Evolutionary conservation across 2,797 vertebrate species (phyloP).

Genomic region (Ctenopoma multispine): DNA sequence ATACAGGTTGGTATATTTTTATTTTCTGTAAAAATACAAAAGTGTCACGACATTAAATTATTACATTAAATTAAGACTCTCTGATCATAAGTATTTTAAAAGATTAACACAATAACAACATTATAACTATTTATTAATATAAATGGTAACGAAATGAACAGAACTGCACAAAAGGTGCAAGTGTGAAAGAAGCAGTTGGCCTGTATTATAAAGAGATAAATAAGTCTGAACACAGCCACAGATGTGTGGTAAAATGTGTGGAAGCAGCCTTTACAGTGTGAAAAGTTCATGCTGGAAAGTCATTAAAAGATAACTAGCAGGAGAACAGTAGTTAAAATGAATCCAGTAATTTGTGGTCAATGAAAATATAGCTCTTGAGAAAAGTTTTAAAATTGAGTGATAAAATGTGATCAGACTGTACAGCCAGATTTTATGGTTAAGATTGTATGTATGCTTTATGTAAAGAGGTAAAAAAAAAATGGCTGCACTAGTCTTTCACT

Average conservation of each 20-base stretch:
- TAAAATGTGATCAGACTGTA: neutral
- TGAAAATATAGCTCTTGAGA: neutral
- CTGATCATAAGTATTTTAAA: too few relatives aligned
- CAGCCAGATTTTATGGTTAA: neutral
- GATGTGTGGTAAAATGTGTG: neutral
- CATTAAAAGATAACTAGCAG: neutral
- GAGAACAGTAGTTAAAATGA: neutral
- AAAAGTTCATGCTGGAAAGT: neutral
- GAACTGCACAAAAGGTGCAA: neutral
- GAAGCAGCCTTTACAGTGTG: neutral
- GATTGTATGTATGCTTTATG: too few relatives aligned
- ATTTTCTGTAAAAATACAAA: too few relatives aligned
- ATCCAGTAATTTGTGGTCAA: conserved; percentile 3
- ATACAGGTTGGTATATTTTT: too few relatives aligned
- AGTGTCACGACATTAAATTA: too few relatives aligned
- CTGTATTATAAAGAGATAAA: neutral
- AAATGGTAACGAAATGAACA: neutral
- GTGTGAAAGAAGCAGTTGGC: neutral
- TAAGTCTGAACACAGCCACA: neutral
- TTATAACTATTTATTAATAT: too few relatives aligned
- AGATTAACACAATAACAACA: too few relatives aligned
- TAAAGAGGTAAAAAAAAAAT: neutral
- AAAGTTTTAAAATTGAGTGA: neutral
- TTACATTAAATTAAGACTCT: too few relatives aligned
- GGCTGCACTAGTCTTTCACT: neutral